Base-by-base conservation (phyloP, 35 echinoderm and acorn worm species). In the Strongylocentrotus purpuratus region DNA sequence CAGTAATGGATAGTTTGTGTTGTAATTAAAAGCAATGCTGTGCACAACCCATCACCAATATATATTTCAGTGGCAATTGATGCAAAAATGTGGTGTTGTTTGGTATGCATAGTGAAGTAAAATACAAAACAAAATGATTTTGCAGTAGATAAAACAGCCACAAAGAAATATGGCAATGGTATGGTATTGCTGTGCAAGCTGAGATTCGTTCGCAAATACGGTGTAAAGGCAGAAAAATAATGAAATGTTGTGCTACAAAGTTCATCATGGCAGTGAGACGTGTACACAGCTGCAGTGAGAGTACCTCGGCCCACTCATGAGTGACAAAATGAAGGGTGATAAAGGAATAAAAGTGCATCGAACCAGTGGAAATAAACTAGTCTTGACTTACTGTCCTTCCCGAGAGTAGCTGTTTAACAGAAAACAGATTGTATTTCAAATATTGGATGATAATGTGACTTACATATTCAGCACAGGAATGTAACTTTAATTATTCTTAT, bases 321-420 rank as follows among this genome's bases (percentile, higher is more conserved):
- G 65, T 78, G 65, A 78, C 25, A 78, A 78, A 78, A 78, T 55
- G 11, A n/a, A 78, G 65, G 65, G 65, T 78, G 65, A 78, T n/a
- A 78, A 78, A 12, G 35, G 87, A 33, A 89, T 20, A 46, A 20
- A 46, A 89, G 33, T 46, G 33, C 31, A 15, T 9, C 87, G 5
- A 89, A 41, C 45, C 87, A 45, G 87, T 41, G 87, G 28, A n/a
- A 78, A 78, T 78, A 78, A 89, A 89, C 33, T 46, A 4, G 12
- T 89, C 46, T 4, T 52, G n/a, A 93, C 91, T 93, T 93, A 93
- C 91, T 93, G 46, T 93, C 91, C 31, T 93, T 93, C 13, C 91
- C 91, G 58, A 93, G 91, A 32, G 91, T 93, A 50, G 46, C 91
- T 93, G 91, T 93, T 45, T 31, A 45, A 33, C 9, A 89, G 14